Conservation (phyloP, 1,140 invertebrate species). For the Cydia pomonella region DNA sequence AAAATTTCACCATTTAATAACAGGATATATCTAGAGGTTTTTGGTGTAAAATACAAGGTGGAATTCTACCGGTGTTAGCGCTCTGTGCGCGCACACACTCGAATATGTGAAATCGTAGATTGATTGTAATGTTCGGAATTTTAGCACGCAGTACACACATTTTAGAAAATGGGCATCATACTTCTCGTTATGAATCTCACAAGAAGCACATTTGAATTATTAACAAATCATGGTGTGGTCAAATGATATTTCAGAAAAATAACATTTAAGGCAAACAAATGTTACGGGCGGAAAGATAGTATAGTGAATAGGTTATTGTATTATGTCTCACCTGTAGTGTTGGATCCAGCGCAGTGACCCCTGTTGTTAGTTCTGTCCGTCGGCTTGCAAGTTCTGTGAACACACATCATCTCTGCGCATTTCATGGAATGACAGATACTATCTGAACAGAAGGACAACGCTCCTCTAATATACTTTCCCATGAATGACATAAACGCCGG, state of each 20-base stretch:
- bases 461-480: conserved; percentile 69
- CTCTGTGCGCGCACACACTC: too few species aligned
- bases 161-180: too few species aligned
- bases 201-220: too few species aligned
- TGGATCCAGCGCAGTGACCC: conserved; percentile 65
- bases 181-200: too few species aligned
- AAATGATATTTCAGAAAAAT: too few species aligned
- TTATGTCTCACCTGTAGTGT: conserved; percentile 56
- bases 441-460: conserved; percentile 69
- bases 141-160: too few species aligned
- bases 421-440: conserved; percentile 70
- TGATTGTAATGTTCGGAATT: too few species aligned
- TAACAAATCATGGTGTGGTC: too few species aligned
- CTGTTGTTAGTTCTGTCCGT: conserved; percentile 60
- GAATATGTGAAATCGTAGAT: too few species aligned
- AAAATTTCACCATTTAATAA: conserved; percentile 18
- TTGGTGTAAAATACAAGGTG: too few species aligned
- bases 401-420: conserved; percentile 61
- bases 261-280: too few species aligned
- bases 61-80: too few species aligned
- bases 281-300: not conserved
- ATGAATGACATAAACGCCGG: conserved; percentile 67
- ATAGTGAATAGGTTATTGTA: not conserved
- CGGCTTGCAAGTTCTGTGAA: conserved; percentile 63
- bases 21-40: not conserved